phyloP scores from a whole-genome alignment of 2,113 vertebrate genomes.

The Xiphophorus couchianus region DNA sequence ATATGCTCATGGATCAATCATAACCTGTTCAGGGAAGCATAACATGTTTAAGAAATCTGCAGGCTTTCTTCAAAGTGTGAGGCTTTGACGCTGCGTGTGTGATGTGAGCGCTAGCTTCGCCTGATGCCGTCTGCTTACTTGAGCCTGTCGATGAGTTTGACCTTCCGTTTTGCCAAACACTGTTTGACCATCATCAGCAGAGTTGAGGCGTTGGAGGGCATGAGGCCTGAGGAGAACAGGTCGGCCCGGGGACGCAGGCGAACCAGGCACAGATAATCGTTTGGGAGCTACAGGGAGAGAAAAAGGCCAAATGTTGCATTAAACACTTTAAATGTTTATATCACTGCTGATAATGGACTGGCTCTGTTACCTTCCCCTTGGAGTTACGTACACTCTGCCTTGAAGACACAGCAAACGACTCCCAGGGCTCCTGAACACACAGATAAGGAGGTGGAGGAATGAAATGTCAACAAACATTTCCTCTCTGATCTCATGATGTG shows the following conservation, averaged over 20 bases:
- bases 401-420: conserved; percentile 82
- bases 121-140: conserved; percentile 80
- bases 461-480: background rate
- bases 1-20: no score
- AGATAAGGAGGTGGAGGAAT: conserved; percentile 24
- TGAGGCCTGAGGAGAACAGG: conserved; percentile 85
- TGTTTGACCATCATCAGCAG: conserved; percentile 92
- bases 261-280: conserved; percentile 87
- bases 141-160: conserved; percentile 82
- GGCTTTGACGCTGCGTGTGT: background rate
- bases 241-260: conserved; percentile 84
- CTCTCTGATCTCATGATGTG: background rate
- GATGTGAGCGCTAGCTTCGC: background rate
- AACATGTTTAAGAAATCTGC: background rate
- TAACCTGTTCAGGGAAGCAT: no score
- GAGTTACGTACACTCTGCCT: conserved; percentile 36
- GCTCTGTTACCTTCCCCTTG: conserved; percentile 73
- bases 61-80: background rate
- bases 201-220: conserved; percentile 79
- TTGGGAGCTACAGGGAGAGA: conserved; percentile 57
- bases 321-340: background rate
- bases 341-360: background rate
- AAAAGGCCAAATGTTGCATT: background rate
- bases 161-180: conserved; percentile 85
- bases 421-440: conserved; percentile 82